A percentile compares a stretch with the other conserved stretches of the same genome.
These are phyloP conservation scores for Acleris sparsana DNA, from an alignment of 2,888 invertebrate species.

Conservation along the genomic window DNA sequence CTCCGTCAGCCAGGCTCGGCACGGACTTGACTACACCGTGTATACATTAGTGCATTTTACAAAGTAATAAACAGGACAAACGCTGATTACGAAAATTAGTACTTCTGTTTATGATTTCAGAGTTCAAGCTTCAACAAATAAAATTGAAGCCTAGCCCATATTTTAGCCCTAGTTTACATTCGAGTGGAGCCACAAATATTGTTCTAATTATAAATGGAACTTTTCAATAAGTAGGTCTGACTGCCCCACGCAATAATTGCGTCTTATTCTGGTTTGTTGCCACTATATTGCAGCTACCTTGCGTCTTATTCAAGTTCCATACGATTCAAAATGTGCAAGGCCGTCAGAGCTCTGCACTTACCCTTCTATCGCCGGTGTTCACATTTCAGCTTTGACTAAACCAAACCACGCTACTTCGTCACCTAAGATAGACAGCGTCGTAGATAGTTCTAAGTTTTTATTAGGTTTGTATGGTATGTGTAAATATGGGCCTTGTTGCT, in stretches of 20 bases:
- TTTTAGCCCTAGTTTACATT: conserved; percentile 22
- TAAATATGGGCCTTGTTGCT: too few species aligned
- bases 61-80: conserved; percentile 3
- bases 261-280: conserved; percentile 8
- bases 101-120: background rate
- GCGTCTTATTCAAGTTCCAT: background rate
- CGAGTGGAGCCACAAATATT: conserved; percentile 25
- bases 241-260: conserved; percentile 24
- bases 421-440: too few species aligned
- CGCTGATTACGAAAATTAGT: background rate
- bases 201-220: conserved; percentile 30
- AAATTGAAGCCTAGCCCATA: conserved; percentile 11
- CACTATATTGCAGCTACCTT: background rate
- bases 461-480: too few species aligned
- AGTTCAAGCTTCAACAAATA: background rate
- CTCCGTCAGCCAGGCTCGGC: background rate
- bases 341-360: too few species aligned
- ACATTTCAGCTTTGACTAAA: too few species aligned
- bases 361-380: too few species aligned
- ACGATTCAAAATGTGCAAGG: too few species aligned
- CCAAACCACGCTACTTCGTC: too few species aligned
- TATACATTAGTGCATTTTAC: conserved; percentile 1
- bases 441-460: too few species aligned
- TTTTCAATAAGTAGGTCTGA: conserved; percentile 28
- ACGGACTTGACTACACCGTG: background rate